Evolutionary conservation across 2,888 invertebrate species (phyloP).

Genomic region (Gastracanthus pulcherrimus): DNA sequence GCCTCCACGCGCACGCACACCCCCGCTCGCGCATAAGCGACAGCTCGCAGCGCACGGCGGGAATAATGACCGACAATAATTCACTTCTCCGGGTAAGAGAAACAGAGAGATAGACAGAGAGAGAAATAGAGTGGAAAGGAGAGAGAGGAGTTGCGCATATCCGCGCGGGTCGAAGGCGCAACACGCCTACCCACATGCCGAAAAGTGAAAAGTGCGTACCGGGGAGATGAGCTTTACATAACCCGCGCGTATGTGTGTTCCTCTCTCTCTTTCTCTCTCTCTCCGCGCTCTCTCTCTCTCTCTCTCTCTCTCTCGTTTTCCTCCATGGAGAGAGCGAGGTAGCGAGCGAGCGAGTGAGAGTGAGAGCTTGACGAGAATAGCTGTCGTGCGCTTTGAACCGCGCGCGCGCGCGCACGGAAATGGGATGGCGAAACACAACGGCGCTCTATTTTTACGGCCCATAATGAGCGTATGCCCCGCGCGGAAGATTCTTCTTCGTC

Average conservation of each 20-base stretch:
- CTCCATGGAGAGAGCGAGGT: background rate
- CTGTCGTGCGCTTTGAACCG: conserved; percentile 38
- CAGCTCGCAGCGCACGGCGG: background rate
- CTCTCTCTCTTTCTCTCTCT: too few species aligned
- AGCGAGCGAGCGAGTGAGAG: background rate
- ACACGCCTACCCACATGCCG: background rate
- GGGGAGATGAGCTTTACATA: conserved; percentile 10
- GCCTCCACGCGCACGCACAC: background rate
- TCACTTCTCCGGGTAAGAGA: too few species aligned
- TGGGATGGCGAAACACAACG: conserved; percentile 40
- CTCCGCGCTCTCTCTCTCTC: too few species aligned
- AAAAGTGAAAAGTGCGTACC: background rate
- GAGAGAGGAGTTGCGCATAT: background rate
- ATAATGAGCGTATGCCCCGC: conserved; percentile 58
- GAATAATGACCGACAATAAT: conserved; percentile 35
- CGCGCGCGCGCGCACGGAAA: conserved; percentile 19
- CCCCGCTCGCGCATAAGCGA: background rate
- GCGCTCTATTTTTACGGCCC: conserved; percentile 64
- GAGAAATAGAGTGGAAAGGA: too few species aligned
- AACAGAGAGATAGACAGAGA: too few species aligned
- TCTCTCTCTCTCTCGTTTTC: too few species aligned
- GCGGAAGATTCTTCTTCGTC: too few species aligned
- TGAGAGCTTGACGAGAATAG: conserved; percentile 35
- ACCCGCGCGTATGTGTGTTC: background rate
- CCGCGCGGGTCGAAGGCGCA: background rate